phyloP scores from a whole-genome alignment of 2,113 vertebrate species.

The Nematolebias whitei region DNA sequence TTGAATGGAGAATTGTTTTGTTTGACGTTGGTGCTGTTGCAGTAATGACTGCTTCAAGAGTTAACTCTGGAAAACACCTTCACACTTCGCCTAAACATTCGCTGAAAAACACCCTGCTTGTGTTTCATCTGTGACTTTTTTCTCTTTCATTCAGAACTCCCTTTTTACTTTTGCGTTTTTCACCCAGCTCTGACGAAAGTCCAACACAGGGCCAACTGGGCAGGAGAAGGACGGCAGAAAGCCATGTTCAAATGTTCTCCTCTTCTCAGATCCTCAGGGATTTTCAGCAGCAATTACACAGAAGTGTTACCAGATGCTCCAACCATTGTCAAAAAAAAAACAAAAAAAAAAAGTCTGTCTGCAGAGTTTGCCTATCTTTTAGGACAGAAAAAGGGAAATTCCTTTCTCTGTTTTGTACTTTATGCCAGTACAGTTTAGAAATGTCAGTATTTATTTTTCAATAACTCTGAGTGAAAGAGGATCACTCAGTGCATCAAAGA shows the following conservation, averaged over 20 bases:
- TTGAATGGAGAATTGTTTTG: too few species aligned
- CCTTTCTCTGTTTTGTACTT: conserved; percentile 10
- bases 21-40: too few species aligned
- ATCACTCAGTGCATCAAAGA: neutral
- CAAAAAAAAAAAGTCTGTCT: conserved; percentile 15
- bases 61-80: conserved; percentile 47
- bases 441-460: conserved; percentile 20
- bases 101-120: conserved; percentile 37
- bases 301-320: conserved; percentile 77
- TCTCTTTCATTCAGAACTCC: conserved; percentile 43
- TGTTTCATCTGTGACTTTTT: conserved; percentile 36
- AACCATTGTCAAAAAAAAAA: conserved; percentile 49
- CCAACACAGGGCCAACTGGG: conserved; percentile 56
- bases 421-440: conserved; percentile 13
- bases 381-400: conserved; percentile 20
- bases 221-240: conserved; percentile 64
- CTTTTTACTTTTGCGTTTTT: conserved; percentile 61
- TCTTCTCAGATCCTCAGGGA: conserved; percentile 76
- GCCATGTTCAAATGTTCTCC: conserved; percentile 75
- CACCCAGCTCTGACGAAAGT: conserved; percentile 59
- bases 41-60: conserved; percentile 21
- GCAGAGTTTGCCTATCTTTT: conserved; percentile 47
- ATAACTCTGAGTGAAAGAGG: conserved; percentile 5
- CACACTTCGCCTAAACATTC: conserved; percentile 27
- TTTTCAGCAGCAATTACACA: conserved; percentile 77